Conservation (phyloP, 2,797 vertebrate genomes). For the Melanotaenia trifasciata region DNA sequence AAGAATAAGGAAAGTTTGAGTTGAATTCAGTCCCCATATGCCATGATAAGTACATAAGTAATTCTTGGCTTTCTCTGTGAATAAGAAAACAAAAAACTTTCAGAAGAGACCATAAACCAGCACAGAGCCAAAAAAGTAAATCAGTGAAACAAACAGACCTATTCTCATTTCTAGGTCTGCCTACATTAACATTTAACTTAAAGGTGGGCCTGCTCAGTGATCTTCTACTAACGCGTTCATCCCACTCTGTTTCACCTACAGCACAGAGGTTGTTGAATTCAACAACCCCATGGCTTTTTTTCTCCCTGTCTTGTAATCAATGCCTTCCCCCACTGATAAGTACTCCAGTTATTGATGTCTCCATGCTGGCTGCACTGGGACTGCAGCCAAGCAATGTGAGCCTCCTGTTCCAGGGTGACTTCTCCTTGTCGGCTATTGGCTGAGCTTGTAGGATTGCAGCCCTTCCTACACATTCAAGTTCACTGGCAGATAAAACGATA, state of each 20-base stretch:
- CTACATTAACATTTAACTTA: conserved; percentile 73
- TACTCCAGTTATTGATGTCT: conserved; percentile 79
- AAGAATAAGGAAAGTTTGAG: not conserved
- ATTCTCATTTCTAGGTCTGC: conserved; percentile 56
- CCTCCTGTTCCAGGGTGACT: conserved; percentile 67
- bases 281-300: conserved; percentile 60
- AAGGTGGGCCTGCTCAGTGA: conserved; percentile 58
- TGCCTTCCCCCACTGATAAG: conserved; percentile 69
- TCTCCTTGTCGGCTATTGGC: conserved; percentile 73
- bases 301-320: conserved; percentile 75
- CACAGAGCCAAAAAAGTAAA: conserved; percentile 50
- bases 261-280: conserved; percentile 58
- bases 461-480: conserved; percentile 47
- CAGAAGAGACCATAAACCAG: conserved; percentile 47
- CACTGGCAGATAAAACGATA: conserved; percentile 46
- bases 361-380: conserved; percentile 72
- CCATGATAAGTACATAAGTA: conserved; percentile 11
- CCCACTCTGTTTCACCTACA: conserved; percentile 61
- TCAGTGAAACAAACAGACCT: conserved; percentile 40
- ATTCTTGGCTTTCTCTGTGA: conserved; percentile 35
- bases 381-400: conserved; percentile 70
- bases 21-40: not conserved
- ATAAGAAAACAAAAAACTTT: conserved; percentile 44
- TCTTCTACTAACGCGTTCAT: conserved; percentile 55
- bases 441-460: conserved; percentile 39